Evolutionary conservation across 2,888 invertebrate genomes (phyloP).

Genomic region (Leistus spinibarbis): DNA sequence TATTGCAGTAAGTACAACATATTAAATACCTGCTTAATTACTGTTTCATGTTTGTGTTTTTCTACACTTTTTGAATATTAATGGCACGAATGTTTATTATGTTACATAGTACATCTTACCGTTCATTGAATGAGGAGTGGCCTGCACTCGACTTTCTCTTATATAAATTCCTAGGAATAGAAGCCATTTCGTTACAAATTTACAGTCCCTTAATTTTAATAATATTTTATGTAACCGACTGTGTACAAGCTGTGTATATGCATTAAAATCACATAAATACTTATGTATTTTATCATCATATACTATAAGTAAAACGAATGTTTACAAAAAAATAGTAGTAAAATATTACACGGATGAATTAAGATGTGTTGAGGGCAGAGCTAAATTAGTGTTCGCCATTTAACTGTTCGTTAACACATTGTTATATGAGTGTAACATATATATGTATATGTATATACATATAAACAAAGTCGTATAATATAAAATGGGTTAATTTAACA

Average conservation of each 20-base stretch:
- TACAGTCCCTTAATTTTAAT: neutral
- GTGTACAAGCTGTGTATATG: too few relatives aligned
- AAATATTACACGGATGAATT: neutral
- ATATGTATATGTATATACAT: neutral
- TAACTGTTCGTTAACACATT: conserved; percentile 20
- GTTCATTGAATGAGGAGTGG: too few relatives aligned
- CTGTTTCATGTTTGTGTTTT: conserved; percentile 35
- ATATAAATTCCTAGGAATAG: too few relatives aligned
- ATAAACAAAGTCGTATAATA: conserved; percentile 29
- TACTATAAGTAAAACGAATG: neutral
- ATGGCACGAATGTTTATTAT: conserved; percentile 24
- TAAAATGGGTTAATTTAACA: conserved; percentile 34
- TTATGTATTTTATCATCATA: neutral
- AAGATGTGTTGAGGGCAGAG: neutral
- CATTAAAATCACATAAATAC: neutral
- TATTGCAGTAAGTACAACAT: conserved; percentile 23
- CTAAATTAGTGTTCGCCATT: neutral
- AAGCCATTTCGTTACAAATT: too few relatives aligned
- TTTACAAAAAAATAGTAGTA: neutral
- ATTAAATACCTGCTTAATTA: conserved; percentile 32
- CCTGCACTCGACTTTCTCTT: too few relatives aligned
- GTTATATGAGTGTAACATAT: conserved; percentile 16
- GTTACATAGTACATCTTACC: neutral
- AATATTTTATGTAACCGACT: neutral
- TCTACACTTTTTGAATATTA: conserved; percentile 37